Percentiles rank a stretch among this genome's conserved stretches.
These are phyloP conservation scores for Drosophila prostipennis DNA, from an alignment of 2,888 invertebrate genomes.

Conservation along the genomic window DNA sequence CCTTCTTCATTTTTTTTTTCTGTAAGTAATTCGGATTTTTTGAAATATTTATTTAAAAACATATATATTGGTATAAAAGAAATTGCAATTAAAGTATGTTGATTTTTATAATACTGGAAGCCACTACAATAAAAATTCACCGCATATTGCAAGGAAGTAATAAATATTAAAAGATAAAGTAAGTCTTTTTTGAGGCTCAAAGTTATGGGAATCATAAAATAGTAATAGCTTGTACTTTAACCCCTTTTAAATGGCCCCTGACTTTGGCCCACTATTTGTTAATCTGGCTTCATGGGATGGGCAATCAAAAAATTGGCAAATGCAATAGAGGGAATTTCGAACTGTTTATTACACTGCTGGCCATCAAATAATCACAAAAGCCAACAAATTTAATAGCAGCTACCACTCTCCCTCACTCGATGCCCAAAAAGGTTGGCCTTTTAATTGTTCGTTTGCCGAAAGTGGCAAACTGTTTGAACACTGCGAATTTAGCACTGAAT, in stretches of 20 bases:
- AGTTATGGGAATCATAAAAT: too few relatives aligned
- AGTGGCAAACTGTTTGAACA: slow-evolving; percentile 50
- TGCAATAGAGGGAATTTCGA: slow-evolving; percentile 6
- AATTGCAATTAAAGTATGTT: too few relatives aligned
- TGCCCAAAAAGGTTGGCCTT: slow-evolving; percentile 7
- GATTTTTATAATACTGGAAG: too few relatives aligned
- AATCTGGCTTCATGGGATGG: not conserved
- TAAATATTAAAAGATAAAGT: too few relatives aligned
- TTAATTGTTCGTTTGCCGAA: slow-evolving; percentile 31
- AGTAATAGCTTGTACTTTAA: not conserved
- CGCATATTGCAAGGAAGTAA: too few relatives aligned
- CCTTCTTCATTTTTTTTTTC: slow-evolving; percentile 8
- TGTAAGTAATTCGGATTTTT: not conserved
- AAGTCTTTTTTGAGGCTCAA: too few relatives aligned
- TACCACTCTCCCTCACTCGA: too few relatives aligned
- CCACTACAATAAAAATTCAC: too few relatives aligned
- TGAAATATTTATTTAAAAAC: not conserved
- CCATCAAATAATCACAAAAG: slow-evolving; percentile 49
- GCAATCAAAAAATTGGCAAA: not conserved
- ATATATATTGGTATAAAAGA: not conserved
- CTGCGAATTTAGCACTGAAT: slow-evolving; percentile 37
- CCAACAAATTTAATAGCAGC: slow-evolving; percentile 28
- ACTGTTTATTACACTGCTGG: slow-evolving; percentile 34
- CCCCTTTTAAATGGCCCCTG: not conserved
- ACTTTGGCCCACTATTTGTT: not conserved